Conservation (phyloP, 1,140 invertebrate genomes). For the Brachionus rubens region DNA sequence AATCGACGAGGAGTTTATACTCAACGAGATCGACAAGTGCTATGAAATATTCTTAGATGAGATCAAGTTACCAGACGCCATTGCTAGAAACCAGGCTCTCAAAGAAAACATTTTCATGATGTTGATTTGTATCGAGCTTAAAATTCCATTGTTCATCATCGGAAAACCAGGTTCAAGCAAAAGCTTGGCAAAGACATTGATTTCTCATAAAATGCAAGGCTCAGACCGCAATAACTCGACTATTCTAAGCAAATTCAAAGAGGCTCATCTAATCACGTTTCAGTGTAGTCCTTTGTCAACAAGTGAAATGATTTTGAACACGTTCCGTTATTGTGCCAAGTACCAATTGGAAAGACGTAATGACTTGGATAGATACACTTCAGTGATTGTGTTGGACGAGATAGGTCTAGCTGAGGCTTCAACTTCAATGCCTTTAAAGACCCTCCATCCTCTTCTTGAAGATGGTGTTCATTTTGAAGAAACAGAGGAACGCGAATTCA, state of each 20-base stretch:
- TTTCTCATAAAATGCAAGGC: conserved; percentile 54
- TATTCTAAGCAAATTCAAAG: conserved; percentile 51
- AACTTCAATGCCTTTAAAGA: conserved; percentile 55
- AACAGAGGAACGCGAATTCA: conserved; percentile 6
- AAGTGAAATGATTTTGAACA: conserved; percentile 54
- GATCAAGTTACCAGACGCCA: conserved; percentile 51
- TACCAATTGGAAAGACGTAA: conserved; percentile 52
- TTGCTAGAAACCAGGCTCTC: conserved; percentile 54
- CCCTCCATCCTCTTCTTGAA: conserved; percentile 50
- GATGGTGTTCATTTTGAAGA: conserved; percentile 45
- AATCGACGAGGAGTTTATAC: neutral
- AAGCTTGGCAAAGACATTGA: conserved; percentile 54
- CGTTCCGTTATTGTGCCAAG: conserved; percentile 52
- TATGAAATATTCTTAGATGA: conserved; percentile 53
- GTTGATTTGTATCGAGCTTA: conserved; percentile 53
- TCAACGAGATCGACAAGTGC: conserved; percentile 47
- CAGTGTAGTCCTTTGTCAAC: conserved; percentile 55
- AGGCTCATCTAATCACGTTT: conserved; percentile 53
- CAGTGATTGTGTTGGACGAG: conserved; percentile 56
- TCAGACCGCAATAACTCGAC: conserved; percentile 48
- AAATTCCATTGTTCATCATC: conserved; percentile 55
- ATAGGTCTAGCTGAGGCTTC: conserved; percentile 55
- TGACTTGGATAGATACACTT: conserved; percentile 52
- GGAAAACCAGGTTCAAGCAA: conserved; percentile 57
- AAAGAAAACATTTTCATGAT: conserved; percentile 57